Evolutionary conservation across 2,113 vertebrate species (phyloP).

Genomic region (Cyanocitta stelleri): DNA sequence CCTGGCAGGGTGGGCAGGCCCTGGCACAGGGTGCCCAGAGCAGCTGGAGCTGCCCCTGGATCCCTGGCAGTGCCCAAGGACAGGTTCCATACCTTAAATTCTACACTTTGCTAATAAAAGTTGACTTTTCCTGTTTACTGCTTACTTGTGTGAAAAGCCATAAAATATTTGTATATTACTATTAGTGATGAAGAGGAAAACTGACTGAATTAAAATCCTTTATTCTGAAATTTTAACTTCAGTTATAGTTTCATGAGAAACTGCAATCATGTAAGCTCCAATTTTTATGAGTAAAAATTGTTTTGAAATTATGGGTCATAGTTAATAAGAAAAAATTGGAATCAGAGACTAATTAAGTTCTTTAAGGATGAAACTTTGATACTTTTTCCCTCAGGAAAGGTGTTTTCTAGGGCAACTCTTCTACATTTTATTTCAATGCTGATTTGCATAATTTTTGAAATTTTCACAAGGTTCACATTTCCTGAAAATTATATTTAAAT

Average conservation of each 20-base stretch:
- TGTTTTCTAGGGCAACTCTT: neutral
- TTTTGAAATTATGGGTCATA: neutral
- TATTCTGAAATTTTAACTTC: neutral
- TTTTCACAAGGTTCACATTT: neutral
- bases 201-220: neutral
- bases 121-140: neutral
- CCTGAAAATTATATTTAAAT: neutral
- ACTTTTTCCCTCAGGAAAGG: accelerated
- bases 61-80: neutral
- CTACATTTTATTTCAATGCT: accelerated
- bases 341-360: neutral
- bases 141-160: neutral
- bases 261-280: accelerated
- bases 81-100: neutral
- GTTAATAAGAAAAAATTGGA: neutral
- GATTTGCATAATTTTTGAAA: accelerated
- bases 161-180: neutral
- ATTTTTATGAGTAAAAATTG: neutral
- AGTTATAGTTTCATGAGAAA: neutral
- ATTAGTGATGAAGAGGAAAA: neutral
- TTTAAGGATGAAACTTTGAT: neutral
- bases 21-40: neutral
- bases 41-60: neutral
- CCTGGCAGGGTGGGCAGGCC: accelerated
- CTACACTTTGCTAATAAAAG: neutral